Conservation (phyloP, 2,113 vertebrate species). For the Polypterus bichir region DNA sequence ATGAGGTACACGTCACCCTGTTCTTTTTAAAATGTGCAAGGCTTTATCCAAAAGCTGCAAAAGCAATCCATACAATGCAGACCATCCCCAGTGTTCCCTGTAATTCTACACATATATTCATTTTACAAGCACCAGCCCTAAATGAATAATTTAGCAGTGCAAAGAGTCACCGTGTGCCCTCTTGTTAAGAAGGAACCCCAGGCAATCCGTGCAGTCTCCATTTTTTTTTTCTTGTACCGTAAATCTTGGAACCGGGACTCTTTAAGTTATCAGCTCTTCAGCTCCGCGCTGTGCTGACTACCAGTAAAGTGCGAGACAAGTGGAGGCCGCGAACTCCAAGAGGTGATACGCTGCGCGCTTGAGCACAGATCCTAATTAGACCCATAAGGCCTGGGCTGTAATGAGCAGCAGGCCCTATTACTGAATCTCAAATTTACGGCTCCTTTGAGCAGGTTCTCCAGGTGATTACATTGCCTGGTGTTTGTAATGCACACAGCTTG, state of each 20-base stretch:
- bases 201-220: conserved; percentile 1
- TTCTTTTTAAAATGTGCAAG: no score
- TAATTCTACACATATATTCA: no score
- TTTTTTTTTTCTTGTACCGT: neutral
- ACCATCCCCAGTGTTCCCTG: no score
- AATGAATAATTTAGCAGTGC: conserved; percentile 11
- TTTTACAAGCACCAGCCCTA: neutral
- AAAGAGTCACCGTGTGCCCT: conserved; percentile 8
- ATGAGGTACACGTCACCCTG: no score
- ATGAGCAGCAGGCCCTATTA: neutral
- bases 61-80: no score
- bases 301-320: neutral
- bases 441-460: no score
- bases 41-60: no score
- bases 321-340: neutral
- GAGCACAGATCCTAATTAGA: neutral
- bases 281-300: neutral
- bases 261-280: neutral
- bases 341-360: neutral
- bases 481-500: no score
- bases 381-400: neutral
- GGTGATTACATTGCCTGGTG: no score
- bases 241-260: conserved; percentile 4
- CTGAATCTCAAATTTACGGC: neutral
- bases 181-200: conserved; percentile 6